Evolutionary conservation across 2,797 vertebrate genomes (phyloP).

Genomic region (Enteromius thamalakanensis): DNA sequence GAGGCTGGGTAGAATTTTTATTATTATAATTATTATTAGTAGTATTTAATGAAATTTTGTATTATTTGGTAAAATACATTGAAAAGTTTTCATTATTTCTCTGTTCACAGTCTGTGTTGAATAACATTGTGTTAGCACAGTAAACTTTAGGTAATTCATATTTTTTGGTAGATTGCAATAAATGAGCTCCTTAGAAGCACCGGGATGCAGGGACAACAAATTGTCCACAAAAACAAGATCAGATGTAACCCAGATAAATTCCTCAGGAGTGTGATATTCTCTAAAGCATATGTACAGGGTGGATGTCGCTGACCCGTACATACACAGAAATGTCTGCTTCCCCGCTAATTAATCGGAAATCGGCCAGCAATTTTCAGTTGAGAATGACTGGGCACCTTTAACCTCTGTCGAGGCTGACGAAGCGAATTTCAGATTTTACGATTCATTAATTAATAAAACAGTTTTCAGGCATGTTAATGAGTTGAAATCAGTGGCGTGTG

Average conservation of each 20-base stretch:
- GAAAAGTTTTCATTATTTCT: background rate
- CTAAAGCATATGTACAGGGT: constrained; percentile 31
- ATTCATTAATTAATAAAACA: background rate
- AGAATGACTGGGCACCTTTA: background rate
- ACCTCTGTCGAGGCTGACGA: background rate
- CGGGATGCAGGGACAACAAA: background rate
- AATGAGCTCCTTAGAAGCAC: background rate
- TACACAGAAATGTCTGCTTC: background rate
- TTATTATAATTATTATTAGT: too few relatives aligned
- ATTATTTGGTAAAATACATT: background rate
- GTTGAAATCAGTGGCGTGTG: background rate
- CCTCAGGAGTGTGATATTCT: background rate
- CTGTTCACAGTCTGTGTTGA: background rate
- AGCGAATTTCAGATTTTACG: background rate
- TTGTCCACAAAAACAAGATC: background rate
- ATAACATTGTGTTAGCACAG: background rate
- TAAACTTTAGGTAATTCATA: background rate
- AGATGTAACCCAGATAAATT: background rate
- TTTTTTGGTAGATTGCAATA: background rate
- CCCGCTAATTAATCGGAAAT: background rate
- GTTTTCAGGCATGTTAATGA: constrained; percentile 4
- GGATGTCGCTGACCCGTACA: constrained; percentile 10
- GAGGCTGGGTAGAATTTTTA: too few relatives aligned
- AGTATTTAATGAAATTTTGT: too few relatives aligned
- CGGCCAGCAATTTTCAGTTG: background rate